phyloP scores from a whole-genome alignment of 2,888 invertebrate species.

The Drosophila acutilabella region DNA sequence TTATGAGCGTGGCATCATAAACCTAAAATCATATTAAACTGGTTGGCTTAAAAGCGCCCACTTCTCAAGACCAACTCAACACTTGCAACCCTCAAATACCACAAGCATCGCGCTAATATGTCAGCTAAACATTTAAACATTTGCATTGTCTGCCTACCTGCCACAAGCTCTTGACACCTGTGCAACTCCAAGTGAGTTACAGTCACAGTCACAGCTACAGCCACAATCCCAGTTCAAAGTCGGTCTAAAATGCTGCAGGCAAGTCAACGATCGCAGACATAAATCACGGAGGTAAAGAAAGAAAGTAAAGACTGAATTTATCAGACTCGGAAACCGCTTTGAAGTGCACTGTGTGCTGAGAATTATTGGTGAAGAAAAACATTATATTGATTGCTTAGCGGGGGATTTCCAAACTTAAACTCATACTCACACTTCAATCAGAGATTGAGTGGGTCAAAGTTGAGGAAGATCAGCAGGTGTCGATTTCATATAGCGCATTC shows the following conservation, averaged over 20 bases:
- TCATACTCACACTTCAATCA: constrained; percentile 7
- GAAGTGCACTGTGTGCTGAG: constrained; percentile 1
- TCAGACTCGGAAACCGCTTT: constrained; percentile 6
- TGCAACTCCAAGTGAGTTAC: neutral
- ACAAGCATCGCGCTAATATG: constrained; percentile 45
- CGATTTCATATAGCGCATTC: constrained; percentile 36
- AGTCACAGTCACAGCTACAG: neutral
- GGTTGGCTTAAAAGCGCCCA: constrained; percentile 41
- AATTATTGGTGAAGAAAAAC: constrained; percentile 2
- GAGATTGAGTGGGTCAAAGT: constrained; percentile 21
- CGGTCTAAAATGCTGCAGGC: constrained; percentile 16
- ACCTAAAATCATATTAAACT: constrained; percentile 59
- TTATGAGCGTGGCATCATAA: constrained; percentile 47
- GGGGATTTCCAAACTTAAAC: constrained; percentile 10
- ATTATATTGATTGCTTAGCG: constrained; percentile 29
- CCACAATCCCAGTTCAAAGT: neutral
- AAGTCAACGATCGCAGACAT: constrained; percentile 41
- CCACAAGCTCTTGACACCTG: constrained; percentile 54
- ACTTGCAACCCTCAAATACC: neutral
- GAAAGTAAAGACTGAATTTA: constrained; percentile 39
- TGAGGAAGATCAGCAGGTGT: constrained; percentile 52
- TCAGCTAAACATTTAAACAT: constrained; percentile 41
- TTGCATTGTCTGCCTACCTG: constrained; percentile 33
- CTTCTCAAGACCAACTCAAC: neutral
- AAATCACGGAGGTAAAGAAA: constrained; percentile 40